These are phyloP conservation scores for Meloidogyne floridensis DNA, from an alignment of 1,140 invertebrate species.

Conservation along the genomic window DNA sequence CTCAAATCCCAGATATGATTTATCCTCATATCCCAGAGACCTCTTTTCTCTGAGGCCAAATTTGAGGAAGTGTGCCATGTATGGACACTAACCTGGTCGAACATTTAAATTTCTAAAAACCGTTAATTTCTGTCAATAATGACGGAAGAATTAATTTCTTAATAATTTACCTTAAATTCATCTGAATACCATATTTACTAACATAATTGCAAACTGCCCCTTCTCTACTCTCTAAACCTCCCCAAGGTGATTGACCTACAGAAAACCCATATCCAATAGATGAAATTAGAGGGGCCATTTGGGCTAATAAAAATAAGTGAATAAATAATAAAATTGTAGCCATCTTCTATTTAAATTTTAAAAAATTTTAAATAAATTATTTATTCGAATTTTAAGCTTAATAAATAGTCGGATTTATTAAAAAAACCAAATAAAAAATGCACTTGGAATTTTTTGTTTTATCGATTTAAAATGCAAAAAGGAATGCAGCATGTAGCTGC, in stretches of 20 bases:
- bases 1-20: too few species aligned
- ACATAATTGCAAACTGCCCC: conserved; percentile 23
- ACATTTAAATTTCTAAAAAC: too few species aligned
- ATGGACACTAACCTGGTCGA: too few species aligned
- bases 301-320: conserved; percentile 5
- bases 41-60: too few species aligned
- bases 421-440: neutral
- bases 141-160: too few species aligned
- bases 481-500: neutral
- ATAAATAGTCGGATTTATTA: too few species aligned
- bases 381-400: too few species aligned
- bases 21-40: too few species aligned
- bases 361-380: too few species aligned
- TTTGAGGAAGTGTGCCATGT: too few species aligned
- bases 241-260: neutral
- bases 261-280: conserved; percentile 18
- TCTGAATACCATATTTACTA: conserved; percentile 40
- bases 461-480: neutral
- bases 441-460: neutral
- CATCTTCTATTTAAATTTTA: neutral
- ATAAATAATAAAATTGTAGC: neutral
- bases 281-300: neutral
- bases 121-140: neutral
- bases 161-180: conserved; percentile 42
- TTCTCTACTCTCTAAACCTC: neutral